phyloP scores from a whole-genome alignment of 2,113 vertebrate genomes.

The Equus przewalskii region DNA sequence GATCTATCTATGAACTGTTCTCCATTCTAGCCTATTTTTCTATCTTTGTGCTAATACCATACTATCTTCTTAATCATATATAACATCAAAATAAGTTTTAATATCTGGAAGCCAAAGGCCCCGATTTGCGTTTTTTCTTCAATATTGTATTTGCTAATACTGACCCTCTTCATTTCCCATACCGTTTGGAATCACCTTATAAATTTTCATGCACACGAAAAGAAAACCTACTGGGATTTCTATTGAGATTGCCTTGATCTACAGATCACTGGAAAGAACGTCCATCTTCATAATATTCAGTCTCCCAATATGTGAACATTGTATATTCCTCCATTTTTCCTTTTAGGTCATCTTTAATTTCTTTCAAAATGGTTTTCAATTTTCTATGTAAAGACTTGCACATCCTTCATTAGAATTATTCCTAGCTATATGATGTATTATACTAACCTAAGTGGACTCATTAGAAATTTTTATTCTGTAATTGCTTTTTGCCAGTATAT shows the following conservation, averaged over 20 bases:
- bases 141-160: neutral
- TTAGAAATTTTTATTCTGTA: neutral
- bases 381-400: neutral
- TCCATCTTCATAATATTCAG: neutral
- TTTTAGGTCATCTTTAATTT: neutral
- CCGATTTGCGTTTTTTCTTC: neutral
- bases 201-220: neutral
- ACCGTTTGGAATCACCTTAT: neutral
- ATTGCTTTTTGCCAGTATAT: neutral
- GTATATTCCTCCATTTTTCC: neutral
- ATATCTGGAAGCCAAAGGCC: neutral
- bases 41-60: neutral
- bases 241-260: neutral
- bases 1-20: neutral
- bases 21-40: neutral
- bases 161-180: neutral
- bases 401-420: neutral
- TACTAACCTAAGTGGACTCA: neutral
- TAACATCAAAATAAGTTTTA: neutral
- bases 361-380: neutral
- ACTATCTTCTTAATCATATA: neutral
- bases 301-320: neutral
- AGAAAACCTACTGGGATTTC: neutral
- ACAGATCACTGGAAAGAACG: neutral
- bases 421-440: neutral